Conservation (phyloP, 2,113 vertebrate genomes). For the Diglossa brunneiventris region DNA sequence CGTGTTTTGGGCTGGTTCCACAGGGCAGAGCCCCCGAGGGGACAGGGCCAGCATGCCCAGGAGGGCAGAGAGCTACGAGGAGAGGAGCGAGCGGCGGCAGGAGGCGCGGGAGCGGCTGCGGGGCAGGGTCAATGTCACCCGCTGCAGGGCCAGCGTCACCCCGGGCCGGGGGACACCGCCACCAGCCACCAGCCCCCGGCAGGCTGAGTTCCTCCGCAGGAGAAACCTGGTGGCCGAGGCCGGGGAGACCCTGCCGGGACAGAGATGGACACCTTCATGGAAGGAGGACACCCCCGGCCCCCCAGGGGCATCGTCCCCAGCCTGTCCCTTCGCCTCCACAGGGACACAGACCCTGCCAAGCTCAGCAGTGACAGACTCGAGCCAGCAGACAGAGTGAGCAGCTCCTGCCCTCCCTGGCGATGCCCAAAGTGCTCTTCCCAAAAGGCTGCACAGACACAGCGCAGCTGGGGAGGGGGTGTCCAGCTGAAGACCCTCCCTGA, state of each 20-base stretch:
- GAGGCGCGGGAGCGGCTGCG: slow-evolving; percentile 57
- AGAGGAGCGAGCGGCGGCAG: slow-evolving; percentile 69
- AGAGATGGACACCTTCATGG: accelerated
- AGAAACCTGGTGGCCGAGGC: slow-evolving; percentile 30
- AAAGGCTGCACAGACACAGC: accelerated
- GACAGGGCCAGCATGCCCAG: not conserved
- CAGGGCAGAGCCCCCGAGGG: not conserved
- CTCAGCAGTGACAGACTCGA: slow-evolving; percentile 54
- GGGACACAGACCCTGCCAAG: slow-evolving; percentile 71
- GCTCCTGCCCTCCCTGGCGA: not conserved
- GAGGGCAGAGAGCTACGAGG: slow-evolving; percentile 72
- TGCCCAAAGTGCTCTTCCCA: accelerated
- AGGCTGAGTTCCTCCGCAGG: slow-evolving; percentile 69
- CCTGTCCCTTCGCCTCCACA: not conserved
- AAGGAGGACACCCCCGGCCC: accelerated
- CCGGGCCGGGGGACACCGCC: not conserved
- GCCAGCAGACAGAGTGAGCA: slow-evolving; percentile 81
- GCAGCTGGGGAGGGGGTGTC: accelerated
- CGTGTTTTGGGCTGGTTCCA: not conserved
- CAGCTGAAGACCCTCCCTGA: not conserved
- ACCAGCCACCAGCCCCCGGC: slow-evolving; percentile 21
- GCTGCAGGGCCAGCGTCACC: not conserved
- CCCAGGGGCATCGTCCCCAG: not conserved
- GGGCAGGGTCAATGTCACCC: slow-evolving; percentile 26
- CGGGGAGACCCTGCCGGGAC: not conserved